Percentiles rank a stretch among this genome's conserved stretches.
Evolutionary conservation across 2,797 vertebrate genomes (phyloP).

Genomic region (Acrossocheilus fasciatus): DNA sequence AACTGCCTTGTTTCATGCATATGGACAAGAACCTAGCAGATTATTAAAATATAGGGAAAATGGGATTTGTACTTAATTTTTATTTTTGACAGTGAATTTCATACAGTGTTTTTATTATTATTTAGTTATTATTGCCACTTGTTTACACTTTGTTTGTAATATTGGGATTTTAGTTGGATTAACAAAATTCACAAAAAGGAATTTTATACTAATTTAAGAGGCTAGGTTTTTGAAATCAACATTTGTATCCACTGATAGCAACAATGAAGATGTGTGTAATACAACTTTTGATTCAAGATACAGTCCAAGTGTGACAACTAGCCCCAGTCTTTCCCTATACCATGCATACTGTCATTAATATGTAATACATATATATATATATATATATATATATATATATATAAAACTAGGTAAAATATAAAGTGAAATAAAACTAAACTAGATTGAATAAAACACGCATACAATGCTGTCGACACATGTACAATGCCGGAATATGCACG

Average conservation of each 20-base stretch:
- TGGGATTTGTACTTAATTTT: neutral
- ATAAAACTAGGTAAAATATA: neutral
- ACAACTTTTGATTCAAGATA: neutral
- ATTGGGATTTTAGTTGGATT: neutral
- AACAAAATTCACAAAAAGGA: neutral
- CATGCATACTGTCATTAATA: neutral
- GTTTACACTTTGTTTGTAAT: neutral
- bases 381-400: neutral
- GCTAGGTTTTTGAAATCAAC: neutral
- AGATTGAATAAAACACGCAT: neutral
- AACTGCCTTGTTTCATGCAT: neutral
- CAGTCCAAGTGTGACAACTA: neutral
- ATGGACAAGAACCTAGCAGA: neutral
- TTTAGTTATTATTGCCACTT: neutral
- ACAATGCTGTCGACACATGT: neutral
- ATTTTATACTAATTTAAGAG: neutral
- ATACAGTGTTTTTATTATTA: neutral
- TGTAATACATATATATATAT: neutral
- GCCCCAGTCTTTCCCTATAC: neutral
- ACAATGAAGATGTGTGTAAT: neutral
- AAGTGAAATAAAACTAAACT: neutral
- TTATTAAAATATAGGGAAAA: neutral
- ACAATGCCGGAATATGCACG: neutral
- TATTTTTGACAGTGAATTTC: neutral
- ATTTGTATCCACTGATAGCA: neutral